These are phyloP conservation scores for Ips nitidus DNA, from an alignment of 1,140 invertebrate species.

Conservation along the genomic window DNA sequence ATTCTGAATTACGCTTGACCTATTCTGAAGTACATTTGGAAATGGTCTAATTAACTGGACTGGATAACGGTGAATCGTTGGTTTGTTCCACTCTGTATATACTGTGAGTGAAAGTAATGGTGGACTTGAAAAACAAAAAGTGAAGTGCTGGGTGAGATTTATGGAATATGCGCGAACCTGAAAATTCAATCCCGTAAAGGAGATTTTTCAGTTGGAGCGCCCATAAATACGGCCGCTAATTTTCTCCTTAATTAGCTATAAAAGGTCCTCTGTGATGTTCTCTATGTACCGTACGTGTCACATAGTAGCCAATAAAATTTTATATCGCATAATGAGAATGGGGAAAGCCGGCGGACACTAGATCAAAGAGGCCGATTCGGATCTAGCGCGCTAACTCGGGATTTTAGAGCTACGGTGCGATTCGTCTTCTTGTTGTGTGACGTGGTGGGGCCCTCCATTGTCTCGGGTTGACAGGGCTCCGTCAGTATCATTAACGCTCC, in stretches of 20 bases:
- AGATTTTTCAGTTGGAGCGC: not conserved
- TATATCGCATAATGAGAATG: constrained; percentile 36
- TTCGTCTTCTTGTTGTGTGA: not conserved
- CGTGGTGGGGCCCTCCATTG: not conserved
- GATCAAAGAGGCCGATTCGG: constrained; percentile 15
- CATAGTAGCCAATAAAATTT: constrained; percentile 37
- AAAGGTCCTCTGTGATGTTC: constrained; percentile 26
- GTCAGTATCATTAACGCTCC: not conserved
- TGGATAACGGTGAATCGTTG: too few relatives aligned
- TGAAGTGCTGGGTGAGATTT: not conserved
- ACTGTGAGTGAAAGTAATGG: too few relatives aligned
- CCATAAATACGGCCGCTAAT: constrained; percentile 13
- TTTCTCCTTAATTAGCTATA: constrained; percentile 32
- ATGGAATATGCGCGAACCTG: constrained; percentile 1
- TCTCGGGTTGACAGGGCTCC: not conserved
- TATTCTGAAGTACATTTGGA: too few relatives aligned
- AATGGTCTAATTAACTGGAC: too few relatives aligned
- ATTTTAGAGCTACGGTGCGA: constrained; percentile 2
- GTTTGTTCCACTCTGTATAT: too few relatives aligned
- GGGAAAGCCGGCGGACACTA: constrained; percentile 18
- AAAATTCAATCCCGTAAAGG: constrained; percentile 1
- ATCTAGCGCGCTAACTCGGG: not conserved
- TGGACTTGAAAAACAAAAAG: too few relatives aligned
- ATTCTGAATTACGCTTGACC: too few relatives aligned
- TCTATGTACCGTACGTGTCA: constrained; percentile 30